Base-by-base conservation (phyloP, 1,140 invertebrate genomes). In the Anastrepha obliqua region DNA sequence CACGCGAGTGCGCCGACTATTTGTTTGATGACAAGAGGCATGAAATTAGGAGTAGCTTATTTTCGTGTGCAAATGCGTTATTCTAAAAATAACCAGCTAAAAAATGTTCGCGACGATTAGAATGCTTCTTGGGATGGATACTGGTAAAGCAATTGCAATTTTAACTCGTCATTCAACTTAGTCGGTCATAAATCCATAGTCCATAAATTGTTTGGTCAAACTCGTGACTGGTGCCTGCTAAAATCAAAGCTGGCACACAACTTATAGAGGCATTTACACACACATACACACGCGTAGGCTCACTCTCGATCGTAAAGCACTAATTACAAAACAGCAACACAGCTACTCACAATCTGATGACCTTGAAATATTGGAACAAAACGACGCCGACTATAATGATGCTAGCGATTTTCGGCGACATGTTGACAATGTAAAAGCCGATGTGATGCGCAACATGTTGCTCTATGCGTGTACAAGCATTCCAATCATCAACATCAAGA, bases 371-470 rank as follows among this genome's bases (percentile, higher is more conserved):
- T 7, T 81, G 74, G 15, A 13, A 17, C 5, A 15, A 62, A 62
- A 81, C 44, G 6, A 20, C 47, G 74, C 15, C 17, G 74, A 44
- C 15, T 6, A 20, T 81, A 11, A 29, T 55, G 74, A 81, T 81
- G 47, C 51, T 81, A 81, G 74, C 74, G 55, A 81, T 81, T 81
- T 81, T 81, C 74, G 74, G 74, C 74, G 47, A 81, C 74, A 81
- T 15, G 29, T 81, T 81, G 47, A 55, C 74, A 81, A 81, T 55
- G 15, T 55, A n/a, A 81, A 81, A 58, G 5, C 3, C 17, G 15
- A 13, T 78, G 44, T 51, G 47, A 81, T 81, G 47, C 55, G 47
- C 47, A 81, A 81, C 15, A n/a, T 55, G 74, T 81, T 81, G 74
- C 47, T 62, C 9, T 62, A 17, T n/a, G 60, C 9, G n/a, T 62